Percentiles rank a stretch among this genome's conserved stretches.
Conservation (phyloP, 2,797 vertebrate genomes). For the Lacerta viridis region DNA sequence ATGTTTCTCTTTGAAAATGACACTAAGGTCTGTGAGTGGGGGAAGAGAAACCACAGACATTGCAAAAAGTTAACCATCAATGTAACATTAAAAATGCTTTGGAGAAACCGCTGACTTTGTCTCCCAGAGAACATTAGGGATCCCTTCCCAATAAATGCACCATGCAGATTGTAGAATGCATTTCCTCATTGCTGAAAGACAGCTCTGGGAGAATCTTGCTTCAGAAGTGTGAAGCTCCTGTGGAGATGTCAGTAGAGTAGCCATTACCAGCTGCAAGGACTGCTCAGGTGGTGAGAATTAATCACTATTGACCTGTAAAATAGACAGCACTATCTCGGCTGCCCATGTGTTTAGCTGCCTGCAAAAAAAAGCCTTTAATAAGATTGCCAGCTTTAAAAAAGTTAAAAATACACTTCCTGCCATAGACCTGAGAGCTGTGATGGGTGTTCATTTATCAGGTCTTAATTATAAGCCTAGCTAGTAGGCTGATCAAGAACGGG, state of each 20-base stretch:
- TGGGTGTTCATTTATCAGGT: not conserved
- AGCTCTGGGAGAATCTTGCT: not conserved
- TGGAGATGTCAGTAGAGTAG: not conserved
- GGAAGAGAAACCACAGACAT: not conserved
- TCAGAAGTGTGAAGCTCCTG: not conserved
- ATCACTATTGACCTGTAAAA: slow-evolving; percentile 43
- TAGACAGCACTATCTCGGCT: slow-evolving; percentile 36
- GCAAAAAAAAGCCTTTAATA: slow-evolving; percentile 39
- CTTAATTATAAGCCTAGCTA: not conserved
- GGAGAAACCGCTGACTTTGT: not conserved
- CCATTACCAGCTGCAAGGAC: slow-evolving; percentile 47
- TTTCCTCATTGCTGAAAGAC: not conserved
- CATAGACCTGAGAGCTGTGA: not conserved
- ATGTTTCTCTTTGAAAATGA: not conserved
- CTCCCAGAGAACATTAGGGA: not conserved
- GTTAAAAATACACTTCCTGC: slow-evolving; percentile 51
- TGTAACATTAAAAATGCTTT: not conserved
- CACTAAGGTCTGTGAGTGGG: not conserved
- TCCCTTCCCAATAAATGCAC: not conserved
- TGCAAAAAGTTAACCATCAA: not conserved
- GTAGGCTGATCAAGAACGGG: not conserved
- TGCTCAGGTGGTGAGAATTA: slow-evolving; percentile 58
- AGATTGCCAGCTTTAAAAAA: slow-evolving; percentile 53
- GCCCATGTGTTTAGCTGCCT: slow-evolving; percentile 44
- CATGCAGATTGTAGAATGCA: not conserved